A percentile compares a stretch with the other conserved stretches of the same genome.
phyloP scores from a whole-genome alignment of 2,888 invertebrate genomes.

The Odontocerum albicorne region DNA sequence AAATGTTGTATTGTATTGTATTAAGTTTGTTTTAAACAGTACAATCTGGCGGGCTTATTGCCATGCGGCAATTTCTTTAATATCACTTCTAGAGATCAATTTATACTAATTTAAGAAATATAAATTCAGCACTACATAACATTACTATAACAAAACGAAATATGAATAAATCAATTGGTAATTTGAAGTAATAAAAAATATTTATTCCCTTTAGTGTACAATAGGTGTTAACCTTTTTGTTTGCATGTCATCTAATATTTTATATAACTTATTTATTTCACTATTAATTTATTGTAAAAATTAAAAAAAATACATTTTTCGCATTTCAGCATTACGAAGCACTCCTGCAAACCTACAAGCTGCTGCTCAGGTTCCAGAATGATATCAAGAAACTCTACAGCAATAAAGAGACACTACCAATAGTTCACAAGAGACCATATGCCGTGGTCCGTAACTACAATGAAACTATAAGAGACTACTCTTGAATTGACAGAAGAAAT shows the following conservation, averaged over 20 bases:
- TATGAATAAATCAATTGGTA: too few relatives aligned
- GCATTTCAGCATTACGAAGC: constrained; percentile 34
- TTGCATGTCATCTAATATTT: constrained; percentile 3
- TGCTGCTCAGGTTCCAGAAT: constrained; percentile 31
- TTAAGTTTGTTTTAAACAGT: too few relatives aligned
- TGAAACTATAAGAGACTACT: constrained; percentile 25
- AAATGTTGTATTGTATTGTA: too few relatives aligned
- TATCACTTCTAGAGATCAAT: too few relatives aligned
- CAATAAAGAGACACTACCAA: constrained; percentile 1
- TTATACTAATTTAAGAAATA: too few relatives aligned
- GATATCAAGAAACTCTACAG: constrained; percentile 31
- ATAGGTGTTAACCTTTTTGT: constrained; percentile 39
- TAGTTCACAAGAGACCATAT: not conserved
- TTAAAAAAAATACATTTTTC: not conserved
- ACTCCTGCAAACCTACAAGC: constrained; percentile 31
- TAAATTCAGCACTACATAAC: too few relatives aligned
- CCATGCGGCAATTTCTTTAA: too few relatives aligned
- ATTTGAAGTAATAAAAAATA: constrained; percentile 26
- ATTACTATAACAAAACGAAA: too few relatives aligned
- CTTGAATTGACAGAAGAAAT: constrained; percentile 11
- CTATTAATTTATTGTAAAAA: not conserved
- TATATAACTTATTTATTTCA: not conserved
- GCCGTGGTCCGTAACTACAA: constrained; percentile 10
- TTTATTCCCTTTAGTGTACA: constrained; percentile 60
- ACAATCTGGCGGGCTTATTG: too few relatives aligned